Conservation (phyloP, 1,140 invertebrate genomes). For the Xylocopa sonorina region DNA sequence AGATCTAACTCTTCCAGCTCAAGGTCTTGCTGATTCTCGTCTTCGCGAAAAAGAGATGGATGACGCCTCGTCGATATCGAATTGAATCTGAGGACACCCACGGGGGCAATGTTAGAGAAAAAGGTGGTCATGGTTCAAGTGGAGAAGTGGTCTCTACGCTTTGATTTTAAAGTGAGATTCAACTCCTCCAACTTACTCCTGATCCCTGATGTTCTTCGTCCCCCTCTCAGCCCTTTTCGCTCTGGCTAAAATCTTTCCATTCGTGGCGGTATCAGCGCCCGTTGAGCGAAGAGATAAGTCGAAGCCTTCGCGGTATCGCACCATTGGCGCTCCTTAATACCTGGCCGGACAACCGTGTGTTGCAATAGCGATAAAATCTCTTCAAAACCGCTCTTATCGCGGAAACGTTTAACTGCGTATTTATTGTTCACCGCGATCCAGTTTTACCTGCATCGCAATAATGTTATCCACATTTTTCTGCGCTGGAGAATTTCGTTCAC, state of each 20-base stretch:
- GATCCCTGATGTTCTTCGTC: slow-evolving; percentile 63
- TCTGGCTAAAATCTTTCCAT: not conserved
- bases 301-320: slow-evolving; percentile 2
- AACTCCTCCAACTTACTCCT: slow-evolving; percentile 90
- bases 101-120: not conserved
- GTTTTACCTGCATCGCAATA: not conserved
- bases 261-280: not conserved
- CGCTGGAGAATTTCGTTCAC: slow-evolving; percentile 21
- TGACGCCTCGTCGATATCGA: not conserved
- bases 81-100: no score
- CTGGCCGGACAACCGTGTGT: slow-evolving; percentile 3
- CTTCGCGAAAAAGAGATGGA: slow-evolving; percentile 1
- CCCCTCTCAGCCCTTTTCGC: not conserved
- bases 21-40: slow-evolving; percentile 71
- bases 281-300: slow-evolving; percentile 32
- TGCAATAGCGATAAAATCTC: slow-evolving; percentile 25
- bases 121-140: slow-evolving; percentile 82
- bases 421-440: not conserved
- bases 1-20: slow-evolving; percentile 92
- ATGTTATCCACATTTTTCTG: no score
- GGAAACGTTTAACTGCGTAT: not conserved
- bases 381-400: slow-evolving; percentile 1
- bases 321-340: slow-evolving; percentile 30
- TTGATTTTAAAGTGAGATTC: slow-evolving; percentile 87
- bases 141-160: slow-evolving; percentile 89